Base-by-base conservation (phyloP, 64 coral and sea anemone species). In the Exaiptasia diaphana region DNA sequence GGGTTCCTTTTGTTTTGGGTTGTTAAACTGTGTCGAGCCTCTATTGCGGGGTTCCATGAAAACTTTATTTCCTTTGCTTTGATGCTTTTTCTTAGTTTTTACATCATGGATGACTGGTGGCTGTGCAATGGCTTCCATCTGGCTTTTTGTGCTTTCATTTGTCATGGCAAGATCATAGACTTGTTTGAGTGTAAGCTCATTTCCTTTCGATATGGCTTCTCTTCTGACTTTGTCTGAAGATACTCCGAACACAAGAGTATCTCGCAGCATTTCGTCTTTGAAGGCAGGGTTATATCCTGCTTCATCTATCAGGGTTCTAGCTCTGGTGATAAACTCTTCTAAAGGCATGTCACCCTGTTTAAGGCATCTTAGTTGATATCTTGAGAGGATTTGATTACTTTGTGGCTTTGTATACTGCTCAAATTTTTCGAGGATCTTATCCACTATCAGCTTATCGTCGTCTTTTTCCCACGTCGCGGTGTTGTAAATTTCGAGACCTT, bases 401-500 rank as follows among this genome's bases (percentile, higher is more conserved):
- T 73, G 82, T n/a, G 68, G 82, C 40, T 85, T 72, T 73, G 82
- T 74, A 50, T 85, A 85, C 43, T 60, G 57, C 20, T 85, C 82
- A 3, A 85, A 43, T 29, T 73, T 73, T 31, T 44, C 35, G 12
- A 85, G 40, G 23, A 74, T 44, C 18, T 24, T 45, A 9, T 43
- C 38, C 8, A 73, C 4, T 59, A 74, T 73, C 2, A 74, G 35
- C 21, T 73, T 20, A 15, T 85, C 82, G 23, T 4, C 52, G 0
- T 74, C 27, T 12, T 43, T 42, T 8, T 36, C 74, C 65, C 75
- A 92, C 1, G 64, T 86, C 29, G 67, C 61, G 22, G 90, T 75
- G 36, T 86, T 86, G 68, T 92, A 92, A n/a, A 92, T 92, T 64
- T 80, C 75, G 13, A 85, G 54, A 36, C 81, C 81, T 53, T 79